Base-by-base conservation (phyloP, 2,113 vertebrate species). In the Poeciliopsis turrubarensis region DNA sequence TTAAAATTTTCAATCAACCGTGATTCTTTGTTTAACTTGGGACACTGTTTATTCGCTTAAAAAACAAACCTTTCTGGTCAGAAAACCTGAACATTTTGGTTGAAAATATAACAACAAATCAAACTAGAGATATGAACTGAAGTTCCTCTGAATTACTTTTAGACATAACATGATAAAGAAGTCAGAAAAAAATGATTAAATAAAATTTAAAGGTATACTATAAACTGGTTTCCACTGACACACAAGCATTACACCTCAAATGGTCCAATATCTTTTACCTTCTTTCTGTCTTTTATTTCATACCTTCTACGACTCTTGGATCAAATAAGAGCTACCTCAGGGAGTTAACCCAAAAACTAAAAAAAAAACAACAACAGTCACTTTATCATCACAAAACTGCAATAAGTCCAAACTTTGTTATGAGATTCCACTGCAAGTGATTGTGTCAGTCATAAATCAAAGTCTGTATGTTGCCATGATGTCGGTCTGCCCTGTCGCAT, bases 271-370 rank as follows among this genome's bases (percentile, higher is more conserved):
- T 76, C 61, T 70, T 25, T 60, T 25, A 54, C 7, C 69, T 73
- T 32, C 65, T 77, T 71, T 34, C 72, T 75, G 32, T 29, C 75
- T 65, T 62, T 4, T 17, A 11, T 75, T 82, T 79, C 54, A 79
- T 74, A 72, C 75, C 17, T 34, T 32, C 62, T 30, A 83, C 72
- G 69, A 78, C 41, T 73, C 72, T 57, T 60, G 71, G 30, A 60
- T 60, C 62, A 79, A 79, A 77, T 76, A 77, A 84, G 66, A 72
- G 63, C 70, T 37, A 12, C 62, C 70, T 71, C 73, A 3, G 70
- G 66, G 80, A 75, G 32, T 63, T 62, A 78, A 73, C 68, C 63
- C 68, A 15, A 78, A 78, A 79, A 75, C 67, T 65, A 75, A 73
- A 81, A 74, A 32, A 32, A 7, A 32, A 32, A 32, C 67, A 82